Evolutionary conservation across 23 tunicate genomes (phyloP), one percentile per base, ranked within the genome.

Genomic region (Botrylloides violaceus): DNA sequence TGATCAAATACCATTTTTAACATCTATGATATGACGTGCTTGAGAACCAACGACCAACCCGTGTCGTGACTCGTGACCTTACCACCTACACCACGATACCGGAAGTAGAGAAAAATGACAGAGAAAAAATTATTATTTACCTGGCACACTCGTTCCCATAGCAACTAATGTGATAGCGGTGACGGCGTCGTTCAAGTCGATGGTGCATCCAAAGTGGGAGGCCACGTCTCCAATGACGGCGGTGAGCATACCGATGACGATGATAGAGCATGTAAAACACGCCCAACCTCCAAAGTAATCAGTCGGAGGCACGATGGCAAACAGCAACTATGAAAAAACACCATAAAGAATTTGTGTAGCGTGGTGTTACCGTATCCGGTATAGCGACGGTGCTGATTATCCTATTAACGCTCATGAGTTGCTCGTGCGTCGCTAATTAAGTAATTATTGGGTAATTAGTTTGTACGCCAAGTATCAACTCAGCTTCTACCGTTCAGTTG

Each of bases 111-210:
- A n/a, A n/a, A n/a, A n/a, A n/a, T n/a, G 21, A 23, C 15, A 61
- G 21, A 61, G n/a, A n/a, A 21, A 66, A 39, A 20, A 39, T 19
- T 50, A 29, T 6, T 24, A 28, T 36, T 49, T 77, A 93, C 98
- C 98, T 43, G 98, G 98, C 18, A 93, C 94, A 34, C 94, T 84
- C 23, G 98, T 93, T 49, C 98, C 98, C 92, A 93, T 85, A 35
- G 98, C 98, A 72, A 93, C 98, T 2, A 93, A 53, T 15, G 98
- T 85, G 38, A 93, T 86, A 29, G 98, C 98, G 23, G 94, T 86
- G 36, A 93, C 98, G 3, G 90, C 98, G 81, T 93, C 98, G 38
- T 86, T 93, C 12, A 93, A 65, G 66, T 81, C 77, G 1, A 93
- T 80, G 49, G 96, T 79, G 81, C 98, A 93, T 32, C 98, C 98